Base-by-base conservation (phyloP, 2,888 invertebrate species). In the Dioctria linearis region DNA sequence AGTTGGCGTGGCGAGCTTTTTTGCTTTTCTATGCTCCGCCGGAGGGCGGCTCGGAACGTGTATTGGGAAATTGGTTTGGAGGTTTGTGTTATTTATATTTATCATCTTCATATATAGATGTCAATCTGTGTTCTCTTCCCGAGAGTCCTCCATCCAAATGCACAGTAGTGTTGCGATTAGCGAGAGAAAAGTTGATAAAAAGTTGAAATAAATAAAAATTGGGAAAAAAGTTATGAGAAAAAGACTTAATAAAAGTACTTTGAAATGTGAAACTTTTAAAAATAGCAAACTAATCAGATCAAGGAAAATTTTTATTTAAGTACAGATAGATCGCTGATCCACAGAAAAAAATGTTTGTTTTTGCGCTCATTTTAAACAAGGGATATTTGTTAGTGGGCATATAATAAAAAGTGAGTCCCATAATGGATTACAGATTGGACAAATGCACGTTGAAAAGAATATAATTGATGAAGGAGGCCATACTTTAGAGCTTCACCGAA, bases 401-500 rank as follows among this genome's bases (percentile, higher is more conserved):
- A 80, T 80, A 71, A 76, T 54, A 42, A 82, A 82, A 73, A 79
- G 42, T 51, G 78, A 82, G 49, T 66, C 79, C 13, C 73, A 79
- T 61, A 73, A 79, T 40, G 67, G 67, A 37, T 59, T 75, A n/a
- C 61, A 75, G 13, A 61, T 49, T 37, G 42, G 37, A 5, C 69
- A 79, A 40, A 59, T 79, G 54, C 71, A 69, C 11, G 63, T 79
- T 5, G 78, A 79, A 57, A 42, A 51, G 40, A 57, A 49, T 40
- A 4, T 79, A 5, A 51, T 61, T 11, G 82, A 80, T n/a, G 82
- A 83, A 71, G 82, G 80, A n/a, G 73, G 71, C 76, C 67, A 82
- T 73, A 49, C 73, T 25, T 81, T 83, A 4, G 88, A 88, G 75
- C 80, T 88, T 80, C 83, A 86, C 82, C 84, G 85, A 49, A 87